These are phyloP conservation scores for Champsocephalus gunnari DNA, from an alignment of 2,797 vertebrate genomes.

Conservation along the genomic window DNA sequence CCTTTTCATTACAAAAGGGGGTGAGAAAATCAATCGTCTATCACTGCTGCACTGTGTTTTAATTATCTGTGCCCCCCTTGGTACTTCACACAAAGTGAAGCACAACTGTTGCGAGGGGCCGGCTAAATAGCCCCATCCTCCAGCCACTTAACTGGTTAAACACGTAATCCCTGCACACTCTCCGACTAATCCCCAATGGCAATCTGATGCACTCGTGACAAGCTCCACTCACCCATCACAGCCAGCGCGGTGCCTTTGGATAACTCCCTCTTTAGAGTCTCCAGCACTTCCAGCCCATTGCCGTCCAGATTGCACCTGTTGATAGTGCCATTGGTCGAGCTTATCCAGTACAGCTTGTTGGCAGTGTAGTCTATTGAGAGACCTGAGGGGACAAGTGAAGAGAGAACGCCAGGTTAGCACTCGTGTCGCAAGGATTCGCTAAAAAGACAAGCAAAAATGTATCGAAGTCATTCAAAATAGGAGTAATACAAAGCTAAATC, in stretches of 20 bases:
- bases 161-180: constrained; percentile 74
- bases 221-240: constrained; percentile 95
- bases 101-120: constrained; percentile 47
- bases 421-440: not conserved
- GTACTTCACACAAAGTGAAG: constrained; percentile 58
- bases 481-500: not conserved
- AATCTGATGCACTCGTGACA: constrained; percentile 66
- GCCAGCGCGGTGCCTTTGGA: constrained; percentile 95
- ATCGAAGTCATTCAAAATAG: not conserved
- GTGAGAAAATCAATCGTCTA: constrained; percentile 76
- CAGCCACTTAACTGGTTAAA: constrained; percentile 67
- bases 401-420: constrained; percentile 26
- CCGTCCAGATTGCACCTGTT: constrained; percentile 98
- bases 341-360: constrained; percentile 98
- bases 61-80: constrained; percentile 71
- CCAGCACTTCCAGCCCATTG: constrained; percentile 94
- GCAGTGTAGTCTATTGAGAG: constrained; percentile 94
- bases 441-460: not conserved
- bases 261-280: constrained; percentile 94
- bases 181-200: constrained; percentile 64
- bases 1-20: constrained; percentile 68
- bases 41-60: constrained; percentile 70
- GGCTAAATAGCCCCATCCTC: constrained; percentile 46
- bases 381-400: constrained; percentile 80
- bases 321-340: constrained; percentile 97